Evolutionary conservation across 2,888 invertebrate species (phyloP), one percentile per base, ranked within the genome.

Genomic region (Lathronympha strigana): DNA sequence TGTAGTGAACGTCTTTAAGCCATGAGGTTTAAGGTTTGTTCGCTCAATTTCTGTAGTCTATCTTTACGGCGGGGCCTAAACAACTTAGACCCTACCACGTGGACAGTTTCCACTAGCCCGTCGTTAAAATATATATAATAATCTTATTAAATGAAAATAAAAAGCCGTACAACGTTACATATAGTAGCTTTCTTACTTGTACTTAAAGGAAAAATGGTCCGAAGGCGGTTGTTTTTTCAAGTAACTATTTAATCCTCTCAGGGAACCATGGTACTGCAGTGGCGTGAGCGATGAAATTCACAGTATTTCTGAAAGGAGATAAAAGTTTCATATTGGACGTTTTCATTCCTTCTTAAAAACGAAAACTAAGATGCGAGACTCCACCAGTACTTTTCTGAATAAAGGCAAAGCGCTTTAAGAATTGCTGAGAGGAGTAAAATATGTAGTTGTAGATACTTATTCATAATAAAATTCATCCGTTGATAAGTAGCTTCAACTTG

Each of bases 321-420:
- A 54, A 66, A 54, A 61, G 47, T 66, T 66, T 61, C 54, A 66
- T 49, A 53, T 45, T 53, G 53, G 47, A 60, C 45, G 28, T 60
- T 54, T 66, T 61, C 36, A 21, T 64, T 66, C 31, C 38, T 45
- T 40, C 33, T 40, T 36, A 36, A 51, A 58, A 19, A 58, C 36
- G 33, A 38, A 58, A 61, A 58, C 36, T 45, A 33, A 38, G 19
- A 51, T 51, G 43, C 19, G 19, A 36, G 43, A 50, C 38, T 57
- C 33, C 13, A 40, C 19, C 21, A 31, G 47, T 38, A 23, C 36
- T 25, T 54, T 28, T 47, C 21, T 19, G 28, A 55, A 47, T 57
- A 53, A 60, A 60, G 38, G 15, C 11, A 36, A 25, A 25, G 9
- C 19, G n/a, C 51, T 58, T 43, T 17, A 58, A 23, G 13, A 51